Base-by-base conservation (phyloP, 2,113 vertebrate species). In the Clinocottus analis region DNA sequence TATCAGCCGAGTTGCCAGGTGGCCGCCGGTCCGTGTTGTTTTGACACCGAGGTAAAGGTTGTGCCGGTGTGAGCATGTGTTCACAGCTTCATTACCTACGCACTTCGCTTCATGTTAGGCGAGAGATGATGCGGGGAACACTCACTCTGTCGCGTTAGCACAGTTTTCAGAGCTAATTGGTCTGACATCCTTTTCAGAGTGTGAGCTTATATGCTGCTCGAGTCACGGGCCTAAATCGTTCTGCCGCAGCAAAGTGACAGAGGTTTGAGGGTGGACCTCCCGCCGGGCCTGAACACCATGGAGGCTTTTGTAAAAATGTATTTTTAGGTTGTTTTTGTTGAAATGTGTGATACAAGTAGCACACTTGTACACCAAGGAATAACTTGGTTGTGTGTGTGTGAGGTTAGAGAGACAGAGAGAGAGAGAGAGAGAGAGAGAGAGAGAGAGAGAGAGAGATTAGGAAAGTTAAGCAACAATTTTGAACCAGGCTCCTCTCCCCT, bases 41-140 rank as follows among this genome's bases (percentile, higher is more conserved):
- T 75, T 76, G 61, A 72, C 77, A 85, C 35, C 25, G 2, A 78
- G 13, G 58, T 71, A 73, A 79, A 84, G 56, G 82, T 56, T 69
- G 49, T 16, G 58, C 23, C 11, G 25, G 53, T n/a, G 55, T 31
- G 70, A 82, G 39, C 72, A 39, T 80, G 72, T 74, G 47, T 80
- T 79, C 66, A 49, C 56, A 58, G 77, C 70, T 53, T 69, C 39
- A 43, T 45, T 67, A 71, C 66, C 60, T 70, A 80, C 77, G 14
- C 58, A 72, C 70, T 33, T 70, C 70, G 45, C 59, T 74, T 85
- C 64, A 56, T 66, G 73, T 72, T 53, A 47, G 63, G 74, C 77
- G 75, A 81, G 77, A 73, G 72, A 61, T 80, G 66, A 66, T 55
- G 69, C 68, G 55, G 31, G 1, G n/a, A 27, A 55, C 29, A 37